phyloP scores from a whole-genome alignment of 2,888 invertebrate species.

The Ommatoiulus sabulosus region DNA sequence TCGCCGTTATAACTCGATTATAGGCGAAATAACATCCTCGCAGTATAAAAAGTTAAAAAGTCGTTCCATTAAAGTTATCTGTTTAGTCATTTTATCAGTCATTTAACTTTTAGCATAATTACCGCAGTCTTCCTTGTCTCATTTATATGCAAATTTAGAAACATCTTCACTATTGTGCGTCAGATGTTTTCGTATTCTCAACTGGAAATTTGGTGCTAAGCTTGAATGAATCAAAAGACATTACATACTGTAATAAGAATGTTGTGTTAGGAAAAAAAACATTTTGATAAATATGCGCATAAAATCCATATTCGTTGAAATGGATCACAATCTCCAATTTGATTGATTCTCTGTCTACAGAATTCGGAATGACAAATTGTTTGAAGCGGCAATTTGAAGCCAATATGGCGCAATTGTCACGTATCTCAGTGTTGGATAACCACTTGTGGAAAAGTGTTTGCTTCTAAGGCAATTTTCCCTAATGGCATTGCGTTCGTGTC shows the following conservation, averaged over 20 bases:
- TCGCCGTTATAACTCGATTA: too few relatives aligned
- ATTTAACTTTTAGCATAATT: constrained; percentile 2
- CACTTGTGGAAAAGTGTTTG: constrained; percentile 21
- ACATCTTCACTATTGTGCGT: not conserved
- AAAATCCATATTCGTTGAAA: not conserved
- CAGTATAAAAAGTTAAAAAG: not conserved
- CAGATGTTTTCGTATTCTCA: too few relatives aligned
- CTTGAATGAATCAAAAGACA: too few relatives aligned
- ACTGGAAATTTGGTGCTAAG: too few relatives aligned
- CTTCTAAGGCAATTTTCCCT: constrained; percentile 32
- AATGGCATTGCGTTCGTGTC: not conserved
- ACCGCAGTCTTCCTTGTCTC: not conserved
- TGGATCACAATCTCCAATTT: constrained; percentile 13
- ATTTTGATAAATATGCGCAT: not conserved
- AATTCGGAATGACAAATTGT: constrained; percentile 20
- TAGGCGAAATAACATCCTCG: not conserved
- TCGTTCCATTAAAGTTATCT: not conserved
- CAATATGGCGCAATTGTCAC: constrained; percentile 1
- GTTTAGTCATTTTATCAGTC: not conserved
- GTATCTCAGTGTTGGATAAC: constrained; percentile 21
- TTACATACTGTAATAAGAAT: too few relatives aligned
- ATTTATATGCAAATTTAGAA: not conserved
- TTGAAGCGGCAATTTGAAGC: not conserved
- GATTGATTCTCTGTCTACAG: not conserved
- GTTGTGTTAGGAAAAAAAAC: not conserved